Base-by-base conservation (phyloP, 1,140 invertebrate species). In the Macrobrachium nipponense region DNA sequence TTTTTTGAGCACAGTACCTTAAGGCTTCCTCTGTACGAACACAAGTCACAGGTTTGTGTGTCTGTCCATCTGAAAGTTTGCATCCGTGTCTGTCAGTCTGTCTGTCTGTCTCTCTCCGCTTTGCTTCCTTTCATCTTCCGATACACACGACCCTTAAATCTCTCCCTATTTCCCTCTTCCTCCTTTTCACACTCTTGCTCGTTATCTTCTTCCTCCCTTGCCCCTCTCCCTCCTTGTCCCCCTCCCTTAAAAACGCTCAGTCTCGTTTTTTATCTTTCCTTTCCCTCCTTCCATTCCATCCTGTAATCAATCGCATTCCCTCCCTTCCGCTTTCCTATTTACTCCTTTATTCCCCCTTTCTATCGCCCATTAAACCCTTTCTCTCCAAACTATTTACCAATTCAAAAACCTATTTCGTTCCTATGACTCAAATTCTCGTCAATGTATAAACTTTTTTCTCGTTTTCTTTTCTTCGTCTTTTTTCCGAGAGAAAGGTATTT, bases 361-460 rank as follows among this genome's bases (percentile, higher is more conserved):
- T 76, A 76, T 76, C 73, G 44, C 44, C 73, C 73, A 76, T 76
- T 76, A 58, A 43, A 76, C 59, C 73, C 73, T 58, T 51, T 75
- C 17, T 76, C 73, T 76, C 73, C 59, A 44, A 76, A 58, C 73
- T 76, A 76, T 76, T 76, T 76, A 76, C 73, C 73, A 76, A 76
- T 76, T 76, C 73, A 58, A 76, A 76, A 76, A 76, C 44, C 44
- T 58, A 76, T 76, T 20, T 76, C 73, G 59, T 36, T 20, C 23
- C 44, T 59, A 14, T n/a, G 11, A 27, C 76, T 20, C 58, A 60
- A 18, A 11, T 62, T 51, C 17, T 60, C 60, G 15, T 61, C 51
- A 20, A 60, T 18, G 51, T 43, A 12, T 61, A 60, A 36, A 51
- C 36, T 36, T 78, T 78, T 20, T 62, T 78, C 23, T n/a, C 14